Evolutionary conservation across 2,797 vertebrate species (phyloP).

Genomic region (Clarias fuscus): DNA sequence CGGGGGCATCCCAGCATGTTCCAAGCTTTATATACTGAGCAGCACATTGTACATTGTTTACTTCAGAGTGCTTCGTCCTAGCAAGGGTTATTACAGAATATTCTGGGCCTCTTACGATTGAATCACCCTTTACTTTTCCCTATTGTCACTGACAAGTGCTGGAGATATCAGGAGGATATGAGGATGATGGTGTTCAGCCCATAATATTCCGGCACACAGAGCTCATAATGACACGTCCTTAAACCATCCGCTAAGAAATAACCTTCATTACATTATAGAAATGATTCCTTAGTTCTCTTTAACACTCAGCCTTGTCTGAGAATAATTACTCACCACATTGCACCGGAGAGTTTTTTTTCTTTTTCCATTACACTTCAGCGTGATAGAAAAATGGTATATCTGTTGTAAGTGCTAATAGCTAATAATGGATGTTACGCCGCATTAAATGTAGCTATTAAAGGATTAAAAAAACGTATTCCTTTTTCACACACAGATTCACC

Average conservation of each 20-base stretch:
- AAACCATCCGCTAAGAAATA: background rate
- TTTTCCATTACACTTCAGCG: conserved; percentile 1
- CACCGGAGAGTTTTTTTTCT: background rate
- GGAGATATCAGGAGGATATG: background rate
- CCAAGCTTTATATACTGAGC: no score
- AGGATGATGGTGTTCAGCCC: background rate
- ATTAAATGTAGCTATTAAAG: background rate
- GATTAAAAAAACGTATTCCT: background rate
- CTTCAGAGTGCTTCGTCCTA: no score
- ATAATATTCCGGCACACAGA: background rate
- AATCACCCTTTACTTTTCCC: no score
- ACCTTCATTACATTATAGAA: background rate
- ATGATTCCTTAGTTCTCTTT: background rate
- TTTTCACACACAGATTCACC: no score
- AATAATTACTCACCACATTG: background rate
- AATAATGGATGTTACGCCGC: background rate
- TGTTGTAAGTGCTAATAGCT: background rate
- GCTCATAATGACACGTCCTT: conserved; percentile 18
- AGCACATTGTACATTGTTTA: no score
- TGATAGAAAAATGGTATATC: background rate
- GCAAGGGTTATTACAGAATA: no score
- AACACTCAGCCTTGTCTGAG: background rate
- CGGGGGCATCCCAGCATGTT: no score
- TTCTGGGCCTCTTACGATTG: no score
- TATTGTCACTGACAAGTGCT: background rate